Evolutionary conservation across 2,113 vertebrate species (phyloP), one percentile per base, ranked within the genome.

Genomic region (Gopherus evgoodei): DNA sequence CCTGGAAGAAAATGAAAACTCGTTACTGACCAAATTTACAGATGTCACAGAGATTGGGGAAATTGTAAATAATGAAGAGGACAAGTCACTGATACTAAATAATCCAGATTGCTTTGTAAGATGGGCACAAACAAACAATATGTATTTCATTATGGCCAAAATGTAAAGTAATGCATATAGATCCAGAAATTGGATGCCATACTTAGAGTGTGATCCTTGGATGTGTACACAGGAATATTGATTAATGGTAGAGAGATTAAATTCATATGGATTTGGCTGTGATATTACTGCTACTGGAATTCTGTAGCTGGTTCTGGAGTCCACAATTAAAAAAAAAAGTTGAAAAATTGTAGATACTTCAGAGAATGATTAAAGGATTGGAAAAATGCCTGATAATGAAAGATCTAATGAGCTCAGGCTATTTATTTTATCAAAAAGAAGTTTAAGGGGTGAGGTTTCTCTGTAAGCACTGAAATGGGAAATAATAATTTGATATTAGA

Each of bases 81-180:
- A 52, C 0, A 0, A 35, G 57, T 92, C 50, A 49, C 92, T 91
- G 89, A 31, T 0, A 0, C 53, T 47, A 81, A 47, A 59, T 44
- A 24, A 25, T 76, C 22, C 84, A 65, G 79, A 17, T 93, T 25
- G 49, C 85, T 86, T 91, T 72, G 87, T 83, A 88, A 92, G 93
- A 38, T 8, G 50, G 54, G 5, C 42, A 22, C 72, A 76, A 25
- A 24, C 38, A 38, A 75, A 24, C 22, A 42, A 42, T 42, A 13
- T 44, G 6, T 35, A 35, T 62, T 69, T 17, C 16, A n/a, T 69
- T 69, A 69, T 69, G 62, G 16, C 31, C 59, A 54, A 31, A 62
- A 62, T 62, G 31, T 62, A 62, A 62, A 62, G 59, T 16, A 31
- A 35, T 35, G 31, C 13, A 35, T 62, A 6, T 62, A 31, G 59